Evolutionary conservation across 1,140 invertebrate species (phyloP), one percentile per base, ranked within the genome.

Genomic region (Lethrus apterus): DNA sequence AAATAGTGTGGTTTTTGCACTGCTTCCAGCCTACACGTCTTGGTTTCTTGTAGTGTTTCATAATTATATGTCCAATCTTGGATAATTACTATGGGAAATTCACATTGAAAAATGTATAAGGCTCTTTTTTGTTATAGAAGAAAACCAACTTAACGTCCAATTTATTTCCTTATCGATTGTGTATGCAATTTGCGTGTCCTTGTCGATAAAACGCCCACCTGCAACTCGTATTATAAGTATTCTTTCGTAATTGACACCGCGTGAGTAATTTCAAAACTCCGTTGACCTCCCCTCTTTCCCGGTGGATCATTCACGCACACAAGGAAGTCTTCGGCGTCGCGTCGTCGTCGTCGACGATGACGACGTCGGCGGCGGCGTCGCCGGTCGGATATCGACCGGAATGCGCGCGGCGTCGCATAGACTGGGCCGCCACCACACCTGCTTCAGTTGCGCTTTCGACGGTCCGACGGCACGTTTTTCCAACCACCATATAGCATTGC

Each of bases 401-500:
- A 30, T 19, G 38, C 10, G 38, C 36, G 46, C 46, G 46, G 20
- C 46, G 46, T 30, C 46, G 36, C 46, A 46, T 20, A 46, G 18
- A 13, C 34, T 10, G 13, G n/a, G 29, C 14, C 46, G 30, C 18
- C 36, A 48, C 46, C 46, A 48, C 46, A 42, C 46, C 46, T 48
- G 36, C 33, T 38, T 31, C 44, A 36, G 35, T 46, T 21, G 44
- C 30, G 23, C 31, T n/a, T 13, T 9, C 26, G 31, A 19, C 26
- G 44, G 23, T 45, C 44, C 20, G 11, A 34, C 17, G 26, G 31
- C 17, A 11, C 9, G 7, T 19, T 36, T 36, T 36, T 20, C 4
- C 10, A 15, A n/a, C 17, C 1, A 20, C 35, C 18, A 38, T 18
- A 38, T 21, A 38, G 24, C 35, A 11, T 21, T 21, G 13, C 19